These are phyloP conservation scores for Xanthia icteritia DNA, from an alignment of 2,888 invertebrate genomes.

Conservation along the genomic window DNA sequence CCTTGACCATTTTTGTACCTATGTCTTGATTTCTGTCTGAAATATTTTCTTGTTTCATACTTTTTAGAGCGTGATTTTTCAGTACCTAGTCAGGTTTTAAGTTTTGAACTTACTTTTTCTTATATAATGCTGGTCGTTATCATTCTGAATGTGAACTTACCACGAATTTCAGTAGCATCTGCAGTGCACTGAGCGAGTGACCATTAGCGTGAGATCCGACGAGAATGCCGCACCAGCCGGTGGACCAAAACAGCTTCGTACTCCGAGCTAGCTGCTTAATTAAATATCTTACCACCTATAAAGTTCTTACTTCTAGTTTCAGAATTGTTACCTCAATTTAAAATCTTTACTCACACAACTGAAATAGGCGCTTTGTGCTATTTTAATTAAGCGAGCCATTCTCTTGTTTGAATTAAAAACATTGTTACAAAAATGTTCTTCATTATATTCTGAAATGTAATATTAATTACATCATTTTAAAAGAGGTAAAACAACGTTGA, in stretches of 20 bases:
- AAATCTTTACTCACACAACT: conserved; percentile 12
- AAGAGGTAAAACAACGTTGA: not conserved
- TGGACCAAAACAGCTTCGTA: conserved; percentile 29
- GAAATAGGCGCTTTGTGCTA: conserved; percentile 15
- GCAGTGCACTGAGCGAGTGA: conserved; percentile 55
- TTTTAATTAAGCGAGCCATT: conserved; percentile 25
- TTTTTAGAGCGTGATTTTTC: no score
- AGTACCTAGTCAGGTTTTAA: no score
- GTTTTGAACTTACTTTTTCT: conserved; percentile 8
- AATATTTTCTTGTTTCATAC: no score
- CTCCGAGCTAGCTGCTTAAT: conserved; percentile 36
- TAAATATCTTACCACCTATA: conserved; percentile 51
- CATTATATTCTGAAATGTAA: conserved; percentile 9
- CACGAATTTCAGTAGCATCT: conserved; percentile 54
- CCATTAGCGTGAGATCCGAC: conserved; percentile 61
- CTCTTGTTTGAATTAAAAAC: conserved; percentile 1
- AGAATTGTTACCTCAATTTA: conserved; percentile 17
- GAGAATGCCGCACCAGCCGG: conserved; percentile 40
- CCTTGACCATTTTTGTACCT: no score
- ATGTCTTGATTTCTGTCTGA: no score
- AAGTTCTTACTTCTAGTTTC: conserved; percentile 28
- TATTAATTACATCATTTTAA: conserved; percentile 1
- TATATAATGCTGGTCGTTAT: conserved; percentile 62
- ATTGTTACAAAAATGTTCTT: conserved; percentile 21
- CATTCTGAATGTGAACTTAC: conserved; percentile 49